Base-by-base conservation (phyloP, 2,888 invertebrate species). In the Acanthoscelides obtectus region DNA sequence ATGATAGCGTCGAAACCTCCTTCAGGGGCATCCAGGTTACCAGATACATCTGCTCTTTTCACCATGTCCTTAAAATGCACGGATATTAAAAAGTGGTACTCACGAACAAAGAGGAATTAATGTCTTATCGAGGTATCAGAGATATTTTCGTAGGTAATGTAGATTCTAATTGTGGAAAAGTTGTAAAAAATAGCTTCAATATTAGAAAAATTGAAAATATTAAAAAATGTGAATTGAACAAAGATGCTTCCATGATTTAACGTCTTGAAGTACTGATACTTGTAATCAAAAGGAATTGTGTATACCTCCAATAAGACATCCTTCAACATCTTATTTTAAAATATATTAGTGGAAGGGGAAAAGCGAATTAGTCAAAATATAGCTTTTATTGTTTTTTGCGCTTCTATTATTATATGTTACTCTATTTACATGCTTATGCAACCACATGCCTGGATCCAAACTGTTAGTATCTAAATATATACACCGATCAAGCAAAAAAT, bases 1-100 rank as follows among this genome's bases (percentile, higher is more conserved):
- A 96, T 93, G 22, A 97, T 87, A 2, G 94, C 97, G 83, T 97
- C 96, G 69, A 97, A 89, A 0, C 95, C 94, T 6, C 95, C 95
- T 86, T 96, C 96, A 0, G 86, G 86, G 5, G 83, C 74, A 73
- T 84, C 84, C 71, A 91, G 81, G 83, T 90, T 91, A 0, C 82
- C 83, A 0, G 89, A 89, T 25, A 87, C 82, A 4, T 82, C 76
- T 0, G 87, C 86, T 0, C 80, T 75, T 0, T 69, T 72, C 45
- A 45, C 45, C 81, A 94, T 91, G 71, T 72, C 69, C 76, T 76
- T 73, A 66, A 45, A 45, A 45, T 45, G 12, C 45, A 68, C 65
- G 21, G 64, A 73, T 63, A n/a, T 45, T 45, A 45, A 6, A 12
- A 45, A 6, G n/a, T n/a, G 1, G 12, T 45, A 12, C 45, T 6